phyloP scores from a whole-genome alignment of 1,140 invertebrate genomes.

The Drosophila watanabei region DNA sequence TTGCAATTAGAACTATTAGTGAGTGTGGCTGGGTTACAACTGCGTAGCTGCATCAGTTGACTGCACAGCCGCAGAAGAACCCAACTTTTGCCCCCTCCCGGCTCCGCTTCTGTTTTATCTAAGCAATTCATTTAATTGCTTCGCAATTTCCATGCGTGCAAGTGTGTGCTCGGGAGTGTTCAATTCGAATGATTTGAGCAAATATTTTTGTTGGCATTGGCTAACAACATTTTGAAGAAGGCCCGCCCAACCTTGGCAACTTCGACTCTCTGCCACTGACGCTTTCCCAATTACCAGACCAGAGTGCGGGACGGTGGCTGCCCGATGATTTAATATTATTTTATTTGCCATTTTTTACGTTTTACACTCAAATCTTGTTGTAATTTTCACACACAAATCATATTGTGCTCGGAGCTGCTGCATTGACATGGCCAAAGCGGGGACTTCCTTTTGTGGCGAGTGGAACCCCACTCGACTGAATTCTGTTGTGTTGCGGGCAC shows the following conservation, averaged over 20 bases:
- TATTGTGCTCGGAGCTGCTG: constrained; percentile 32
- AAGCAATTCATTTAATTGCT: constrained; percentile 83
- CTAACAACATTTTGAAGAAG: constrained; percentile 19
- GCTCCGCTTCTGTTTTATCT: constrained; percentile 47
- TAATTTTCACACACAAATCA: constrained; percentile 53
- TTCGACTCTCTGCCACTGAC: constrained; percentile 32
- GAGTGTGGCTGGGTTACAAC: constrained; percentile 75
- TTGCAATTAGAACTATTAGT: constrained; percentile 85
- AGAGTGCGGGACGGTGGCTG: not conserved
- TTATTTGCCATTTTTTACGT: constrained; percentile 37
- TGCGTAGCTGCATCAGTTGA: constrained; percentile 72
- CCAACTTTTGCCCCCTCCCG: constrained; percentile 17
- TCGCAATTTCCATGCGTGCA: constrained; percentile 73
- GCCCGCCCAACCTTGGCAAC: constrained; percentile 17
- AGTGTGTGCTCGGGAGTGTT: constrained; percentile 27
- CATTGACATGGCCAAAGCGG: constrained; percentile 28
- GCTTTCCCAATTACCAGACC: constrained; percentile 34
- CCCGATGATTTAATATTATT: constrained; percentile 17
- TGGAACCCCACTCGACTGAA: constrained; percentile 37
- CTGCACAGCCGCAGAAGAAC: constrained; percentile 69
- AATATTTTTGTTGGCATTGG: constrained; percentile 57
- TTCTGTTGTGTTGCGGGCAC: constrained; percentile 48
- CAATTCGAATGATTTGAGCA: constrained; percentile 60
- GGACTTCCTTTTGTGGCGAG: constrained; percentile 40
- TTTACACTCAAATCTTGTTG: constrained; percentile 6